Conservation (phyloP, 2,888 invertebrate genomes). For the Mythimna impura region DNA sequence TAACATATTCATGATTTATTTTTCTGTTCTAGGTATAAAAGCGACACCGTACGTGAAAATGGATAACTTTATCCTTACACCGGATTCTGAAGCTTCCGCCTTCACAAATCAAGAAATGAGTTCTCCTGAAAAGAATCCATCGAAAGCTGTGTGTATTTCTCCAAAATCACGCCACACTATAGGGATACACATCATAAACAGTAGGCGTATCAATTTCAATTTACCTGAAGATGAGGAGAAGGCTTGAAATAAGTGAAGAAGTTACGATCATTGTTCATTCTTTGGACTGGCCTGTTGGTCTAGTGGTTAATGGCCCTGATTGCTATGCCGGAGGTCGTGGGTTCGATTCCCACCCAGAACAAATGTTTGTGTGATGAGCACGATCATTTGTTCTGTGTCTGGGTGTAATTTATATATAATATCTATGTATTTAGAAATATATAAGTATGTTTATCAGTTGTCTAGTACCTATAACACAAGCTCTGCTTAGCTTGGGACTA, state of each 20-base stretch:
- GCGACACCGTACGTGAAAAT: constrained; percentile 40
- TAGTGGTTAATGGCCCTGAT: too few relatives aligned
- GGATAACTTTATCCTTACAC: constrained; percentile 26
- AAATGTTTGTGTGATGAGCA: too few relatives aligned
- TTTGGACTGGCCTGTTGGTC: too few relatives aligned
- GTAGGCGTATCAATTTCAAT: constrained; percentile 65
- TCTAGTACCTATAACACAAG: too few relatives aligned
- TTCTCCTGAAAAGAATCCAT: background rate
- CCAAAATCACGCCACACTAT: constrained; percentile 56
- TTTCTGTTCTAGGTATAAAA: constrained; percentile 28
- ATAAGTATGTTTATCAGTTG: too few relatives aligned
- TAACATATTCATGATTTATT: background rate
- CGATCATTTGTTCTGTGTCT: too few relatives aligned
- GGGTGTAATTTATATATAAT: too few relatives aligned
- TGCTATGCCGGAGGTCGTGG: too few relatives aligned
- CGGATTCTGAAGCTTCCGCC: constrained; percentile 25
- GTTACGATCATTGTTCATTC: too few relatives aligned
- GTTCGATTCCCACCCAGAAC: too few relatives aligned
- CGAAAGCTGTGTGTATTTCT: constrained; percentile 49
- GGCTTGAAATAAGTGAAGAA: background rate
- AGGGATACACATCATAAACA: constrained; percentile 51
- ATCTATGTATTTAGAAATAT: too few relatives aligned
- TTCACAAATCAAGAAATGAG: constrained; percentile 8
- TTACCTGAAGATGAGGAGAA: constrained; percentile 57
- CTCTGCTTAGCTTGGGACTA: background rate